These are phyloP conservation scores for Diprion similis DNA, from an alignment of 1,140 invertebrate species.

Conservation along the genomic window DNA sequence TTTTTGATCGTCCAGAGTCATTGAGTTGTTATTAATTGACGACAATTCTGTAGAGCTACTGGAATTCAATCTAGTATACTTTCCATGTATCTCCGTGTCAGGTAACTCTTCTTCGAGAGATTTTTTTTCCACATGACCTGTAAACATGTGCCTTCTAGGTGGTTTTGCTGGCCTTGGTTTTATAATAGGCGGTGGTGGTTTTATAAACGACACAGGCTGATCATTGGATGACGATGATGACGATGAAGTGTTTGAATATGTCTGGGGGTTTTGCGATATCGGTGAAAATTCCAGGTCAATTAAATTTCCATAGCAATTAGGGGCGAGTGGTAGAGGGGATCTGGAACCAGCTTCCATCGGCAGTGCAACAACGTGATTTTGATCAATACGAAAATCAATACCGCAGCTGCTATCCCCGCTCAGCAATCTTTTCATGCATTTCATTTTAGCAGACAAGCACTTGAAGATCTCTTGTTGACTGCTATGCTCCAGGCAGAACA, in stretches of 20 bases:
- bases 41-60: slow-evolving; percentile 42
- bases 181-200: slow-evolving; percentile 48
- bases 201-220: slow-evolving; percentile 37
- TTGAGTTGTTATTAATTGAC: slow-evolving; percentile 42
- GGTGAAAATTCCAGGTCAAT: slow-evolving; percentile 58
- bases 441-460: slow-evolving; percentile 81
- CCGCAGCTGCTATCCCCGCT: slow-evolving; percentile 70
- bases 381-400: slow-evolving; percentile 75
- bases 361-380: slow-evolving; percentile 73
- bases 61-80: slow-evolving; percentile 43
- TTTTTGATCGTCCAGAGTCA: slow-evolving; percentile 37
- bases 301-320: slow-evolving; percentile 62
- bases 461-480: slow-evolving; percentile 83
- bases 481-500: slow-evolving; percentile 79
- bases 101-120: slow-evolving; percentile 36
- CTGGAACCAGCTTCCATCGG: slow-evolving; percentile 79
- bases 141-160: slow-evolving; percentile 67
- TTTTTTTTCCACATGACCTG: slow-evolving; percentile 53
- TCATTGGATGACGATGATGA: slow-evolving; percentile 28
- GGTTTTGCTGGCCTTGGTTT: slow-evolving; percentile 73
- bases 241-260: slow-evolving; percentile 37
- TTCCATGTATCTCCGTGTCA: slow-evolving; percentile 36
- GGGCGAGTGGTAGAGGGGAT: slow-evolving; percentile 75
- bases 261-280: slow-evolving; percentile 50
- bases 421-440: slow-evolving; percentile 82